Percentiles rank a stretch among this genome's conserved stretches.
Evolutionary conservation across 2,113 vertebrate genomes (phyloP).

Genomic region (Oostethus manadensis): DNA sequence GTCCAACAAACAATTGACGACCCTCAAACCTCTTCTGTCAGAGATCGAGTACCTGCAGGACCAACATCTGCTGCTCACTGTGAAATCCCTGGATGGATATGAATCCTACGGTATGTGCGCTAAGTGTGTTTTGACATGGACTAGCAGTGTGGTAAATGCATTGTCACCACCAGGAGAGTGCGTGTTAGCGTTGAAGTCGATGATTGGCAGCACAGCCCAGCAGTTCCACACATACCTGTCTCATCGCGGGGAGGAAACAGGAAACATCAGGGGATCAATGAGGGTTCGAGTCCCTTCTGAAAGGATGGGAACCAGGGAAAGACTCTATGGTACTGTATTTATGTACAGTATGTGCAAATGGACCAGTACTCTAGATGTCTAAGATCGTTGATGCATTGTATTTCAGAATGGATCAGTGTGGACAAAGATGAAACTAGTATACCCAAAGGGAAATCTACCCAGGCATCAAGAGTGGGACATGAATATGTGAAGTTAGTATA

Average conservation of each 20-base stretch:
- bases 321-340: constrained; percentile 81
- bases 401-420: constrained; percentile 92
- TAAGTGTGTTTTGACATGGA: background rate
- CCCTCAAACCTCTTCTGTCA: constrained; percentile 92
- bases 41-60: constrained; percentile 97
- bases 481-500: constrained; percentile 79
- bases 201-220: constrained; percentile 95
- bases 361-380: background rate
- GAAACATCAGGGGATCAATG: constrained; percentile 95
- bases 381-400: background rate
- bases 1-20: constrained; percentile 92
- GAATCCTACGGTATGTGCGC: constrained; percentile 83
- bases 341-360: background rate
- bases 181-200: constrained; percentile 93
- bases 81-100: constrained; percentile 92
- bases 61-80: constrained; percentile 91
- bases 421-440: constrained; percentile 88
- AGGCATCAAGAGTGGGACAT: constrained; percentile 71
- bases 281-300: constrained; percentile 89
- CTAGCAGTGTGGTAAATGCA: constrained; percentile 1
- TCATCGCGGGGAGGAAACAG: constrained; percentile 91
- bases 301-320: constrained; percentile 88
- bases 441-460: constrained; percentile 75
- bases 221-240: constrained; percentile 95
- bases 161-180: constrained; percentile 79